phyloP scores from a whole-genome alignment of 2,888 invertebrate species.

The Cephus sareptanus region DNA sequence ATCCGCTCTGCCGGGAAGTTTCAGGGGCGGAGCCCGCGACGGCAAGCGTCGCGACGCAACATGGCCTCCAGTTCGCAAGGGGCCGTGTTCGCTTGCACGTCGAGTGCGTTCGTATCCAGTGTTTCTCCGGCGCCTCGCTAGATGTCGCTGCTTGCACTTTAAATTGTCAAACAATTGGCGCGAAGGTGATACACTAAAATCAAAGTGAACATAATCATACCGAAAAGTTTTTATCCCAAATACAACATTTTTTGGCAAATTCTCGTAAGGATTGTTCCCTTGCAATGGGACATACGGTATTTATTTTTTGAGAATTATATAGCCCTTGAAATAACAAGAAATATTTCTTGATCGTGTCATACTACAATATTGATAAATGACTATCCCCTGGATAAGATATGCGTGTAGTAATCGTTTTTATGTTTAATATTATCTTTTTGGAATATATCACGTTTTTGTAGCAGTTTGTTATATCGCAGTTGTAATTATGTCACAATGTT shows the following conservation, averaged over 20 bases:
- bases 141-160: conserved; percentile 44
- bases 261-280: neutral
- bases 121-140: conserved; percentile 37
- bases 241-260: neutral
- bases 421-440: neutral
- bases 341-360: neutral
- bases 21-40: conserved; percentile 39
- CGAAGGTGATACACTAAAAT: neutral
- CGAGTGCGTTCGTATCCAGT: conserved; percentile 35
- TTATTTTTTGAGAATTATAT: neutral
- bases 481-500: neutral
- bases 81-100: conserved; percentile 47
- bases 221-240: neutral
- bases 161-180: conserved; percentile 18
- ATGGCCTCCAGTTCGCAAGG: conserved; percentile 55
- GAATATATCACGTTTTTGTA: neutral
- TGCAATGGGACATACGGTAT: neutral
- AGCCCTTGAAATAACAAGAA: neutral
- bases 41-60: conserved; percentile 42
- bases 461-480: neutral
- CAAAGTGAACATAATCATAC: neutral
- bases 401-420: neutral
- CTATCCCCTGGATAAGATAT: neutral
- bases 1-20: conserved; percentile 3
- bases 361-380: neutral